Conservation (phyloP, 2,888 invertebrate species). For the Xestia rhomboidea region DNA sequence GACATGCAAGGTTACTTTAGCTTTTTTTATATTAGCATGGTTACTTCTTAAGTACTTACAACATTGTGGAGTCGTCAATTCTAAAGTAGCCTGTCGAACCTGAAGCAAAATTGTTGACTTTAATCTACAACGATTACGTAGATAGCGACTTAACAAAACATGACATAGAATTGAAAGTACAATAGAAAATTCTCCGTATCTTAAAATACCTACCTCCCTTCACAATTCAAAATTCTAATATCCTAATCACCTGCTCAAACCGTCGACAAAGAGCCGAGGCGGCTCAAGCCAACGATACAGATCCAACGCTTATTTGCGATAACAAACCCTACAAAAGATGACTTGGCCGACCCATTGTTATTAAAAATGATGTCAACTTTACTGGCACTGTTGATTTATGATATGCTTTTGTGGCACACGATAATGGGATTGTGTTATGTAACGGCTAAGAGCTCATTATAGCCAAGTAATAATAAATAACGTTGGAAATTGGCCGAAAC, state of each 20-base stretch:
- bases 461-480: slow-evolving; percentile 76
- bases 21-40: background rate
- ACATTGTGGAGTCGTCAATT: background rate
- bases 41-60: background rate
- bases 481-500: slow-evolving; percentile 67
- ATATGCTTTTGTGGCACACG: slow-evolving; percentile 74
- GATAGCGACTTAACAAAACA: slow-evolving; percentile 19
- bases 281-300: slow-evolving; percentile 47
- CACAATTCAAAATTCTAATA: slow-evolving; percentile 45
- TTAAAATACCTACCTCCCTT: slow-evolving; percentile 29
- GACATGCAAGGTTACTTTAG: background rate
- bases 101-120: background rate
- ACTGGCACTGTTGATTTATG: slow-evolving; percentile 81
- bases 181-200: slow-evolving; percentile 27
- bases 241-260: slow-evolving; percentile 53
- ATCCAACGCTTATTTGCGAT: slow-evolving; percentile 61
- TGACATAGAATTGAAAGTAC: slow-evolving; percentile 21
- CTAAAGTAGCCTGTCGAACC: background rate
- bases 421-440: slow-evolving; percentile 82
- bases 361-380: slow-evolving; percentile 86
- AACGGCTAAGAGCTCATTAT: slow-evolving; percentile 81
- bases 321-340: slow-evolving; percentile 71
- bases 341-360: slow-evolving; percentile 77
- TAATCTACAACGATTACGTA: background rate
- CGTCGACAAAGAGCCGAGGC: slow-evolving; percentile 41